Conservation (phyloP, 2,888 invertebrate species). For the Elegia similella region DNA sequence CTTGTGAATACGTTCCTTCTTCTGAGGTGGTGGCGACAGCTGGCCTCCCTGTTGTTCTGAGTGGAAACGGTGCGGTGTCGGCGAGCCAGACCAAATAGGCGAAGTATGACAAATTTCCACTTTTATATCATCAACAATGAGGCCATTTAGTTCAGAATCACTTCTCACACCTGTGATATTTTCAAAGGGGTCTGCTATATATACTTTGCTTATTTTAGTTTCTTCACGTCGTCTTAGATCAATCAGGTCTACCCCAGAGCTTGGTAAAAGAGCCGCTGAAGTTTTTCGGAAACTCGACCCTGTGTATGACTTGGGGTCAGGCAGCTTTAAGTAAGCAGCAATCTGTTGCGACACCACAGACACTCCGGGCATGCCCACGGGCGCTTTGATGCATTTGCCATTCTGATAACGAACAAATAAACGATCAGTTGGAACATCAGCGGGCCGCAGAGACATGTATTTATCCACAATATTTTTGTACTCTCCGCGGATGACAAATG, state of each 20-base stretch:
- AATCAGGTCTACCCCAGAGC: conserved; percentile 22
- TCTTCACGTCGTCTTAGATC: conserved; percentile 25
- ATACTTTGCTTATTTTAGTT: conserved; percentile 24
- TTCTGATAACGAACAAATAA: conserved; percentile 2
- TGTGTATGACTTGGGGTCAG: conserved; percentile 23
- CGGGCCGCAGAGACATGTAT: conserved; percentile 16
- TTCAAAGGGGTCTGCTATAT: conserved; percentile 12
- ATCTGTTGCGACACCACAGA: conserved; percentile 14
- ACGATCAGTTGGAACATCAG: neutral
- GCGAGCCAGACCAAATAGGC: neutral
- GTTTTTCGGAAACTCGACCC: conserved; percentile 26
- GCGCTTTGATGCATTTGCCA: conserved; percentile 1
- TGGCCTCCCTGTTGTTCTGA: neutral
- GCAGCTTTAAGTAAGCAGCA: conserved; percentile 24
- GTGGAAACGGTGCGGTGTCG: neutral
- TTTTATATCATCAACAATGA: neutral
- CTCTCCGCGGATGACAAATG: conserved; percentile 16
- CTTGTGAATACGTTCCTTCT: neutral
- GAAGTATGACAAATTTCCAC: neutral
- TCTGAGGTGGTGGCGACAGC: neutral
- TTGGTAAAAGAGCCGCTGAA: conserved; percentile 24
- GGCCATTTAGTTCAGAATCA: neutral
- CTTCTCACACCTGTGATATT: neutral
- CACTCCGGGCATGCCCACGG: neutral
- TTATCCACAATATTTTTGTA: conserved; percentile 20